Conservation (phyloP, 2,113 vertebrate species). For the Neolamprologus modestus region DNA sequence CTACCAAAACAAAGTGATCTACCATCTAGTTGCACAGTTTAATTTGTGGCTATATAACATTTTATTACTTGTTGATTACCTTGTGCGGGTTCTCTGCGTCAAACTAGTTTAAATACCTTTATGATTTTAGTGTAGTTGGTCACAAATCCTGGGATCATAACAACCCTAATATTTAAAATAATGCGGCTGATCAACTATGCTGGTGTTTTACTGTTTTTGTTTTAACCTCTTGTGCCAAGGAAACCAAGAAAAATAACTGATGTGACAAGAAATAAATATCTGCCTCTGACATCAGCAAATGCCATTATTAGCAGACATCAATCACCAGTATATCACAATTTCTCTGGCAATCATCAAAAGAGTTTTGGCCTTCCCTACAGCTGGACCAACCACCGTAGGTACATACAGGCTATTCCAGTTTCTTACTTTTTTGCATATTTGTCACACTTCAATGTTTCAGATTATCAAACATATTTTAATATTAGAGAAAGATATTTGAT, state of each 20-base stretch:
- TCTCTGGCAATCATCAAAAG: not conserved
- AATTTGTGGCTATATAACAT: not conserved
- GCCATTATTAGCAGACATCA: not conserved
- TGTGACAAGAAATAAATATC: not conserved
- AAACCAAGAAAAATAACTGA: not conserved
- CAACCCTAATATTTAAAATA: not conserved
- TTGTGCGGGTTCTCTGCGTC: fast-evolving
- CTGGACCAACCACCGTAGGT: not conserved
- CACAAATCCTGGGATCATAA: not conserved
- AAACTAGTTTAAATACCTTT: not conserved
- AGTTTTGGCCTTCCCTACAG: not conserved
- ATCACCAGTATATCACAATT: fast-evolving
- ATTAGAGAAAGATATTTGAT: not conserved
- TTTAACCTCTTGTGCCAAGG: not conserved
- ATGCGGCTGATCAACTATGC: not conserved
- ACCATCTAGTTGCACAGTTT: not conserved
- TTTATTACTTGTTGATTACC: not conserved
- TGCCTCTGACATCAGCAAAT: not conserved
- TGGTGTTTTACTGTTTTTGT: fast-evolving
- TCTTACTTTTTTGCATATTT: not conserved
- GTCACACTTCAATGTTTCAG: not conserved
- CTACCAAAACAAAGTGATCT: not conserved
- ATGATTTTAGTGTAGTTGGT: not conserved
- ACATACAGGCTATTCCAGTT: not conserved
- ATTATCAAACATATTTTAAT: not conserved